Percentiles rank a stretch among this genome's conserved stretches.
These are phyloP conservation scores for Ahaetulla prasina DNA, from an alignment of 2,113 vertebrate species.

Conservation along the genomic window DNA sequence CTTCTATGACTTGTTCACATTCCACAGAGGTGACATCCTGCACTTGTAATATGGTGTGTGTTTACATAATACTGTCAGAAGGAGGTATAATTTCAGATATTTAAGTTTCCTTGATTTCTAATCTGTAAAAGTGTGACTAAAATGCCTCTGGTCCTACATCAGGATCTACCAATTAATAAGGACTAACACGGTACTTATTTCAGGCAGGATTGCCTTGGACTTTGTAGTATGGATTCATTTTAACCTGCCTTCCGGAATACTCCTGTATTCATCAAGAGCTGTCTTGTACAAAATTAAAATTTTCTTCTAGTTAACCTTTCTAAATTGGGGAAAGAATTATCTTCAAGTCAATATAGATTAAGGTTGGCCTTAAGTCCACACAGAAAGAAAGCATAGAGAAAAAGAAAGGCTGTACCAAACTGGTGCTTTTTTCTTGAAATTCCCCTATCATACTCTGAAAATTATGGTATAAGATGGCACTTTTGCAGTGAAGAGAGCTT, in stretches of 20 bases:
- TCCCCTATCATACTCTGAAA: neutral
- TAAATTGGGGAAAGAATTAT: neutral
- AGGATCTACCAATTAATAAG: neutral
- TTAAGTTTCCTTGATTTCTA: neutral
- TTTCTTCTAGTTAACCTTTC: neutral
- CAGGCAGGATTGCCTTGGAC: neutral
- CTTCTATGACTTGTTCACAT: neutral
- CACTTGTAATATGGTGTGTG: neutral
- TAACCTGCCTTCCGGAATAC: too few relatives aligned
- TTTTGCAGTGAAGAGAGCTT: neutral
- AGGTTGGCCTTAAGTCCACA: neutral
- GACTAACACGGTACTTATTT: neutral
- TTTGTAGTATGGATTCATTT: neutral
- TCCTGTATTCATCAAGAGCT: neutral
- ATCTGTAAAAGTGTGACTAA: neutral
- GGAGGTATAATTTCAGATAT: neutral
- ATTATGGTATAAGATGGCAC: neutral
- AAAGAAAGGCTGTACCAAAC: neutral
- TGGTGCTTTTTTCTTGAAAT: neutral
- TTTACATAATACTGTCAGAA: neutral
- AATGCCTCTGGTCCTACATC: neutral
- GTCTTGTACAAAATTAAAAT: neutral
- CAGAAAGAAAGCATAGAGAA: neutral
- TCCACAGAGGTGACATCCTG: neutral
- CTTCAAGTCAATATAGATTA: neutral